Base-by-base conservation (phyloP, 2,888 invertebrate genomes). In the Diploptera punctata region DNA sequence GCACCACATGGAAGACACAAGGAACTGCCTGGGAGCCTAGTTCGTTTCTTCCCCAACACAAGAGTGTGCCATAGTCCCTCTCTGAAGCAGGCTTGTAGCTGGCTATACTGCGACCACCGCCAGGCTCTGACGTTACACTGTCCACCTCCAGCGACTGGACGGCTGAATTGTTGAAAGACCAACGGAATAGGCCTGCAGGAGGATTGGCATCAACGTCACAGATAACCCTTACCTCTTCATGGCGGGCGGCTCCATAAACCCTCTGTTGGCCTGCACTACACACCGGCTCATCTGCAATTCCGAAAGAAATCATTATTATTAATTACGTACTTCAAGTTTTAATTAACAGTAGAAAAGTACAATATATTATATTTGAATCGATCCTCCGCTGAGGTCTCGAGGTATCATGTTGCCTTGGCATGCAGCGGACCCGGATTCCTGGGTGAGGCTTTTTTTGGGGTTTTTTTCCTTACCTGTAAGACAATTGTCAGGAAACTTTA, bases 141-240 rank as follows among this genome's bases (percentile, higher is more conserved):
- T 73, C 75, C 7, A 78, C 73, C 21, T 76, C 72, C 13, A 74
- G 71, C 3, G 76, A 71, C 44, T 76, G 76, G 1, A 77, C 76
- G 1, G 77, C 76, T 1, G 78, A 77, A 76, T 82, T 83, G 76
- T 84, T 84, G 78, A 83, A 82, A 65, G 79, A 79, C 82, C 82
- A 82, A 31, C 79, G 78, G 76, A 80, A 82, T 60, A 76, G 75
- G 1, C 76, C 73, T 43, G 79, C 80, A 18, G 78, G 77, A 0
- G 84, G 84, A 77, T 83, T 81, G 61, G 83, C 81, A 71, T 83
- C 81, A 9, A 84, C 82, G 61, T 81, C 72, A 38, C 78, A 78
- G 2, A 72, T 76, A 18, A 78, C 71, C 10, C 71, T 70, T 2
- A 77, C 73, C 9, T 73, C 75, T 69, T 77, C 78, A 43, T 76